Evolutionary conservation across 2,888 invertebrate genomes (phyloP).

Genomic region (Panopea generosa): DNA sequence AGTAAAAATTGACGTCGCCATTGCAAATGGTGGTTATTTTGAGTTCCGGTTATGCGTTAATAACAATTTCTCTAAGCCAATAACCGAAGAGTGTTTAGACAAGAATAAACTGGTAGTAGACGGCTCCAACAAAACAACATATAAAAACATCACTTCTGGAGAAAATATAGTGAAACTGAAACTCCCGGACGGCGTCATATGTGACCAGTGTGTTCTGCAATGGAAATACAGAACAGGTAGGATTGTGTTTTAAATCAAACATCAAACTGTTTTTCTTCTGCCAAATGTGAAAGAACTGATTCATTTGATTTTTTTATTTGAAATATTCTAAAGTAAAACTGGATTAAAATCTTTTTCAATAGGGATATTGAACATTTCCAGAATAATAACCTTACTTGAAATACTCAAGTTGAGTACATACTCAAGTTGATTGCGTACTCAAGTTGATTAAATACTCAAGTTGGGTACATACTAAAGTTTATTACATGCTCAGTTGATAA

Average conservation of each 20-base stretch:
- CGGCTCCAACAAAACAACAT: constrained; percentile 19
- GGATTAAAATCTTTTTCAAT: too few relatives aligned
- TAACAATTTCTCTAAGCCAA: constrained; percentile 27
- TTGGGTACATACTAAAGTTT: too few relatives aligned
- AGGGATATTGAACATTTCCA: too few relatives aligned
- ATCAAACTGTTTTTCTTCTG: not conserved
- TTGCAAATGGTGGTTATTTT: constrained; percentile 52
- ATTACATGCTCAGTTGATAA: too few relatives aligned
- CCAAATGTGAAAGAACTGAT: not conserved
- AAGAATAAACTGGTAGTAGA: constrained; percentile 31
- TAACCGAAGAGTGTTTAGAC: constrained; percentile 42
- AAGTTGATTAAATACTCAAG: too few relatives aligned
- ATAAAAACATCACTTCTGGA: constrained; percentile 28
- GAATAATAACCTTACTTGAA: too few relatives aligned
- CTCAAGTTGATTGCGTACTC: too few relatives aligned
- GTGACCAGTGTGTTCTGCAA: constrained; percentile 53
- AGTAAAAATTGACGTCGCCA: constrained; percentile 35
- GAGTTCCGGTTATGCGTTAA: constrained; percentile 56
- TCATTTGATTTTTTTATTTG: too few relatives aligned
- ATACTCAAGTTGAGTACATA: too few relatives aligned
- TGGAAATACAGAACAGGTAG: constrained; percentile 62
- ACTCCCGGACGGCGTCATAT: constrained; percentile 39
- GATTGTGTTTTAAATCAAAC: not conserved
- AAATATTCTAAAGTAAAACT: too few relatives aligned
- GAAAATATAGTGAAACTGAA: constrained; percentile 26